A percentile compares a stretch with the other conserved stretches of the same genome.
Evolutionary conservation across 1,140 invertebrate species (phyloP).

Genomic region (Periplaneta americana): DNA sequence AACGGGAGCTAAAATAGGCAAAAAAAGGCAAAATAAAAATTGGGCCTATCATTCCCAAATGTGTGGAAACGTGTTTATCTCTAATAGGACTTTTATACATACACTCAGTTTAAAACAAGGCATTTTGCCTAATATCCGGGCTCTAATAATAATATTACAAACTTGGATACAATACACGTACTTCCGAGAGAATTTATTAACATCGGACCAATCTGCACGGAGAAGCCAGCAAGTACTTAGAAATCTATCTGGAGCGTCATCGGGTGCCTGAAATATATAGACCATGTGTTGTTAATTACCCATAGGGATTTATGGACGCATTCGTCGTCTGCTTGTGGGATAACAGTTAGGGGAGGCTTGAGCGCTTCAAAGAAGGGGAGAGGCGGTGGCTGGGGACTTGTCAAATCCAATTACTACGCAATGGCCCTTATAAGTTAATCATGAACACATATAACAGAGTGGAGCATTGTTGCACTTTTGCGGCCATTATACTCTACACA

Average conservation of each 20-base stretch:
- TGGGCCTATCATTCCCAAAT: too few relatives aligned
- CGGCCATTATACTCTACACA: neutral
- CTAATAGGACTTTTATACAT: too few relatives aligned
- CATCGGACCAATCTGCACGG: too few relatives aligned
- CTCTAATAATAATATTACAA: too few relatives aligned
- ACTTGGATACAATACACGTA: too few relatives aligned
- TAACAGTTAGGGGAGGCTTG: neutral
- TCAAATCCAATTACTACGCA: constrained; percentile 10
- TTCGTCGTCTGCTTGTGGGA: neutral
- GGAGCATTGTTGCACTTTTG: neutral
- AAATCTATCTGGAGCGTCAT: neutral
- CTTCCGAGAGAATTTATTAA: too few relatives aligned
- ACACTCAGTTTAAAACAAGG: too few relatives aligned
- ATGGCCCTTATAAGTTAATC: constrained; percentile 11
- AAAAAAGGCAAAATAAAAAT: too few relatives aligned
- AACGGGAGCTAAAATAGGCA: too few relatives aligned
- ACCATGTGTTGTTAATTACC: neutral
- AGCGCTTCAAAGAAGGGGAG: neutral
- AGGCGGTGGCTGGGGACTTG: constrained; percentile 2
- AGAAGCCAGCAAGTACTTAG: too few relatives aligned
- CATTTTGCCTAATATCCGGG: too few relatives aligned
- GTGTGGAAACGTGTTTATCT: too few relatives aligned
- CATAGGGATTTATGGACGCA: neutral
- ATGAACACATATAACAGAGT: neutral
- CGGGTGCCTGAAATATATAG: neutral